Conservation (phyloP, 2,113 vertebrate genomes). For the Hydrolagus affinis region DNA sequence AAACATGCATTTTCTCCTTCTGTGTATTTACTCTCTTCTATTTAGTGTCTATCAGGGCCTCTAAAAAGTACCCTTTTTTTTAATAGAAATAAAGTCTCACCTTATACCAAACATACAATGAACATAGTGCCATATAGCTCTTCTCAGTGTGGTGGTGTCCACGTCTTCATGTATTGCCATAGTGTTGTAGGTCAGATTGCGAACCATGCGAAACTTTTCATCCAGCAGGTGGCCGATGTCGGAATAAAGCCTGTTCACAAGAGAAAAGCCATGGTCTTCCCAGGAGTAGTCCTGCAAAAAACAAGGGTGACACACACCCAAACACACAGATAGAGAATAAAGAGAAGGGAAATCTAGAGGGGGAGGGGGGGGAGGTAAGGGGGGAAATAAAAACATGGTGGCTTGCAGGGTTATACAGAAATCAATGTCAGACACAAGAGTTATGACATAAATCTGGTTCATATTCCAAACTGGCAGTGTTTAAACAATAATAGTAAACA, state of each 20-base stretch:
- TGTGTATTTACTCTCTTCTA: no score
- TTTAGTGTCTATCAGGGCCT: no score
- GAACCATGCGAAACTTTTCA: slow-evolving; percentile 73
- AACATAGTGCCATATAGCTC: slow-evolving; percentile 76
- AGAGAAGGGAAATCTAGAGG: background rate
- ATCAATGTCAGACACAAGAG: background rate
- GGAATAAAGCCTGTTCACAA: slow-evolving; percentile 75
- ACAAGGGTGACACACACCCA: background rate
- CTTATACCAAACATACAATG: slow-evolving; percentile 83
- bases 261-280: slow-evolving; percentile 77
- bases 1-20: no score
- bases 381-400: background rate
- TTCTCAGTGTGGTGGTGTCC: slow-evolving; percentile 64
- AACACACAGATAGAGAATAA: background rate
- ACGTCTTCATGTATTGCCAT: slow-evolving; percentile 69
- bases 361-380: no score
- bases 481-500: no score
- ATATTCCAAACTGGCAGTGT: no score
- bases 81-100: slow-evolving; percentile 43
- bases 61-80: no score
- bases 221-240: slow-evolving; percentile 73
- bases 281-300: slow-evolving; percentile 68
- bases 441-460: no score
- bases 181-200: slow-evolving; percentile 71
- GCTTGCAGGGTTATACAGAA: background rate